These are phyloP conservation scores for Stenodera caucasica DNA, from an alignment of 2,888 invertebrate species.

Conservation along the genomic window DNA sequence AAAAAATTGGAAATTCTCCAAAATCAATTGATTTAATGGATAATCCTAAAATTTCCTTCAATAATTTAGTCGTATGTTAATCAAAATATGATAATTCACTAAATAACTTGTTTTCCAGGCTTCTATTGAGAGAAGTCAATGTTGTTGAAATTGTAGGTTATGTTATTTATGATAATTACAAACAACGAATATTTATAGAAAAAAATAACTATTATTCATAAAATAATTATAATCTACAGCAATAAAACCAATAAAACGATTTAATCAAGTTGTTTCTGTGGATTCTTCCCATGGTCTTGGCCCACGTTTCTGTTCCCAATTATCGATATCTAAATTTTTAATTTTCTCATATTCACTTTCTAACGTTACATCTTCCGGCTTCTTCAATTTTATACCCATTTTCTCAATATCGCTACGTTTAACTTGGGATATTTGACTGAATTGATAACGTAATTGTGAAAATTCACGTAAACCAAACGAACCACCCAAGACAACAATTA, in stretches of 20 bases:
- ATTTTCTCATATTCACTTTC: slow-evolving; percentile 76
- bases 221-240: slow-evolving; percentile 8
- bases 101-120: no score
- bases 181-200: not conserved
- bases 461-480: slow-evolving; percentile 78
- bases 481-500: slow-evolving; percentile 72
- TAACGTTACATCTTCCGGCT: slow-evolving; percentile 68
- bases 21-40: slow-evolving; percentile 13
- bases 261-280: slow-evolving; percentile 10
- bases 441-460: slow-evolving; percentile 65
- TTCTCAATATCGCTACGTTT: slow-evolving; percentile 68
- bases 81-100: no score
- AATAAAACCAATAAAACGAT: not conserved
- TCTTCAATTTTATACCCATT: slow-evolving; percentile 68
- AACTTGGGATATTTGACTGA: slow-evolving; percentile 61
- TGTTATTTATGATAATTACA: not conserved
- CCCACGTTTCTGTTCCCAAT: slow-evolving; percentile 84
- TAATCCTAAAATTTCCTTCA: slow-evolving; percentile 8
- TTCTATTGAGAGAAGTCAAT: no score
- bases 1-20: slow-evolving; percentile 15
- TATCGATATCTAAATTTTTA: slow-evolving; percentile 71
- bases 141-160: no score
- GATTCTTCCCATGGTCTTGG: slow-evolving; percentile 82
- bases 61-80: slow-evolving; percentile 10
- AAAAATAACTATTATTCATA: not conserved